These are phyloP conservation scores for Tragelaphus buxtoni DNA, from an alignment of 2,113 vertebrate species.

Conservation along the genomic window DNA sequence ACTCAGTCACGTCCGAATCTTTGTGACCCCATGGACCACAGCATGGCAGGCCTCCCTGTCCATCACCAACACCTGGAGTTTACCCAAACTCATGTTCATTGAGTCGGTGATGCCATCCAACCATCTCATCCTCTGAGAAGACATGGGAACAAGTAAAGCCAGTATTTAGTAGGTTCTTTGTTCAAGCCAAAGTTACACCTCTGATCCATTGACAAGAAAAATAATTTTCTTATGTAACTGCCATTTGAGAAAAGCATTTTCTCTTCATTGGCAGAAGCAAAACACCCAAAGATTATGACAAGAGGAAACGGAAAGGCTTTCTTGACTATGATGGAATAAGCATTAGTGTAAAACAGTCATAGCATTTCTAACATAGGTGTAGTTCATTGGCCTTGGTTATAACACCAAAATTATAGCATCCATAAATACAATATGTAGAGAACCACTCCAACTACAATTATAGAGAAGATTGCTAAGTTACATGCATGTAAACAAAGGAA, in stretches of 20 bases:
- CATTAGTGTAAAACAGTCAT: background rate
- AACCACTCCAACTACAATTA: background rate
- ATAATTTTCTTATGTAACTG: background rate
- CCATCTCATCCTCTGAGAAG: background rate
- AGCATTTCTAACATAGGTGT: background rate
- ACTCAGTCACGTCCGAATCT: background rate
- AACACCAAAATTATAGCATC: background rate
- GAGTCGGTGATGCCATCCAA: background rate
- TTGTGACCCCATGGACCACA: background rate
- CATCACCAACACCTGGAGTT: background rate
- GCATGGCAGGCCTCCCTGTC: fast-evolving
- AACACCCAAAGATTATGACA: background rate
- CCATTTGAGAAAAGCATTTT: background rate
- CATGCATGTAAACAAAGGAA: background rate
- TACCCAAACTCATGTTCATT: background rate
- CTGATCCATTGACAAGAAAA: background rate
- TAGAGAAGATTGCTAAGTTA: background rate
- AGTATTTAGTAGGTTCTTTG: background rate
- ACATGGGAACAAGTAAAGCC: background rate
- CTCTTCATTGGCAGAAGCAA: background rate
- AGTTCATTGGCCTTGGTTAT: background rate
- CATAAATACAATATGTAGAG: background rate
- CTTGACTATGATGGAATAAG: background rate
- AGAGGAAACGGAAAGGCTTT: background rate
- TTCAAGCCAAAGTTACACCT: background rate